Percentiles rank a stretch among this genome's conserved stretches.
Conservation (phyloP, 2,113 vertebrate species). For the Centrocercus urophasianus region DNA sequence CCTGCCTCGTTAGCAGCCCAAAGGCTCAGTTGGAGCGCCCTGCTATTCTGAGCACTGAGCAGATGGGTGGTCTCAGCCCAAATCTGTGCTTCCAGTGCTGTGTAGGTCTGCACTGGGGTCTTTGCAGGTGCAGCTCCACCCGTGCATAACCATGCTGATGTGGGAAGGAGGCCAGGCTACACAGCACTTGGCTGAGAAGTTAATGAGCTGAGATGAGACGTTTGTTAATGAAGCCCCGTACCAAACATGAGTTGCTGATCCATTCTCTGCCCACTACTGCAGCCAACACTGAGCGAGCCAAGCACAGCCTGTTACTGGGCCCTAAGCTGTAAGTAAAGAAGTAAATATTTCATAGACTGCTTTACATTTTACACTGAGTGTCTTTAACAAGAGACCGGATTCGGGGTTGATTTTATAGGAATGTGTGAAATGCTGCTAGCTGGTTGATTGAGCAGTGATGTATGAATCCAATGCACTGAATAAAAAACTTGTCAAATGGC, state of each 20-base stretch:
- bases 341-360: constrained; percentile 13
- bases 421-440: neutral
- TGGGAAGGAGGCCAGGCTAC: neutral
- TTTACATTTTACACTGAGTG: neutral
- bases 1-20: neutral
- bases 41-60: neutral
- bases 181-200: neutral
- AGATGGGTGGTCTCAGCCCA: neutral
- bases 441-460: accelerated
- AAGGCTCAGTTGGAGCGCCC: neutral
- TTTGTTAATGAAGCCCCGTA: neutral
- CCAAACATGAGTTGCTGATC: neutral
- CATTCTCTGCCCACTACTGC: neutral
- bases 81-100: neutral
- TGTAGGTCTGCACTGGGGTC: neutral
- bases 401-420: neutral
- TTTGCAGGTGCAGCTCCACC: neutral
- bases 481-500: constrained; percentile 44
- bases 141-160: neutral
- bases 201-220: neutral
- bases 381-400: constrained; percentile 4
- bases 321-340: neutral
- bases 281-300: neutral
- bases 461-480: constrained; percentile 20
- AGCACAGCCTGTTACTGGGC: neutral